Base-by-base conservation (phyloP, 37 sponge, comb jelly and placozoan species). In the Axinella damicornis region DNA sequence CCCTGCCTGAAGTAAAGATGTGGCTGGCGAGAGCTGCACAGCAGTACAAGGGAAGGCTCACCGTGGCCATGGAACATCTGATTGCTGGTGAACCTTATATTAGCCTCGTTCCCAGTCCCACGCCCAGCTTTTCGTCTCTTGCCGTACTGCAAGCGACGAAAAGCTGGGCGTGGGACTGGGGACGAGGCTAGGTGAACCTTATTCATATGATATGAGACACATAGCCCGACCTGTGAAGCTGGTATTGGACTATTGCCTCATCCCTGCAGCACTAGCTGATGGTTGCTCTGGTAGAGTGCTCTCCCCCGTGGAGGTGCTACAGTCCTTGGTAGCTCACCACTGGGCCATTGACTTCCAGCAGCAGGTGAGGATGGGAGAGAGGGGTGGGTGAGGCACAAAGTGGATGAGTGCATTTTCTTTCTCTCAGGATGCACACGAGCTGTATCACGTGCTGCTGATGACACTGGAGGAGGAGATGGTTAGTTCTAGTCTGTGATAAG, bases 371-470 rank as follows among this genome's bases (percentile, higher is more conserved):
- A 46, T 4, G 9, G 46, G 46, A 46, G 46, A 9, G 9, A 46
- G 4, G 9, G 46, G 46, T 12, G 9, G 46, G 9, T 46, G 46
- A 46, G 46, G 9, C 6, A 46, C 9, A 46, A 46, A 46, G 46
- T 46, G 46, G 46, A 12, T 46, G 46, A 12, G 46, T 46, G 4
- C 46, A n/a, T n/a, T n/a, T n/a, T n/a, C n/a, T n/a, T 46, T 36
- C 16, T 17, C 34, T 25, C 69, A 93, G 94, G 94, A 93, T 86
- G 90, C 94, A 31, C 84, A 86, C 63, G 94, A 93, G 68, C 65
- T 93, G 30, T 93, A 89, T 65, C 94, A 93, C 39, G 84, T 93
- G 0, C 69, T 93, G 31, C 25, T 89, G 77, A 71, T 83, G 4
- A 89, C 84, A 25, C 34, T 93, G 67, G 80, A 71, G 0, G 94